A percentile compares a stretch with the other conserved stretches of the same genome.
Conservation (phyloP, 2,797 vertebrate genomes). For the Graptemys geographica region DNA sequence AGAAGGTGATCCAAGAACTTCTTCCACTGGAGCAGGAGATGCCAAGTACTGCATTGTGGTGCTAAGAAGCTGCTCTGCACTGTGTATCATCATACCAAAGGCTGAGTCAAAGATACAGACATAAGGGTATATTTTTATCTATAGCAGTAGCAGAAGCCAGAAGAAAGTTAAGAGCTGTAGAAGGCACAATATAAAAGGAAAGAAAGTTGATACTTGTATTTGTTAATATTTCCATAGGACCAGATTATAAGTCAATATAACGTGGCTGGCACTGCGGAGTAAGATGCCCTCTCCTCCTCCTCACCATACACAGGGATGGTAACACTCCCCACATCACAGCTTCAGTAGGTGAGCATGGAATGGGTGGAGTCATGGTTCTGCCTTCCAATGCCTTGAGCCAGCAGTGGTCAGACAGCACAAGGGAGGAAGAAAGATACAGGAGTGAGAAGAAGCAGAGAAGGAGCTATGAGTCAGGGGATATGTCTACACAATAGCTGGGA, state of each 20-base stretch:
- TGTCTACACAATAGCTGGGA: not conserved
- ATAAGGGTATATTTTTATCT: not conserved
- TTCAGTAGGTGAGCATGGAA: not conserved
- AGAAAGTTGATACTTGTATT: not conserved
- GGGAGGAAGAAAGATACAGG: not conserved
- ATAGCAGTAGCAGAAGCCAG: not conserved
- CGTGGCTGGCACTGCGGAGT: not conserved
- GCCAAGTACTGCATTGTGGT: not conserved
- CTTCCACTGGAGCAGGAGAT: slow-evolving; percentile 38
- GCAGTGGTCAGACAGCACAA: not conserved
- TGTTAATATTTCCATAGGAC: not conserved
- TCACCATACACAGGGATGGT: not conserved
- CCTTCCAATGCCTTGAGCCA: not conserved
- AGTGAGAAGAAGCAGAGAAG: not conserved
- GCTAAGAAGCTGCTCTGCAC: not conserved
- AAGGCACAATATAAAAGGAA: not conserved
- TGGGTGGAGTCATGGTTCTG: not conserved
- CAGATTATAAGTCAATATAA: not conserved
- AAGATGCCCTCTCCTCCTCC: not conserved
- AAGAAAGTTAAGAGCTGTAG: not conserved
- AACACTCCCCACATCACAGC: not conserved
- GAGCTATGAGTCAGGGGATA: not conserved
- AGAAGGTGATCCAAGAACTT: slow-evolving; percentile 9
- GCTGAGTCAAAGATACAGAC: not conserved
- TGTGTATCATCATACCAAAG: not conserved